Evolutionary conservation across 2,888 invertebrate genomes (phyloP), one percentile per base, ranked within the genome.

Genomic region (Hirtodrosophila cameraria): DNA sequence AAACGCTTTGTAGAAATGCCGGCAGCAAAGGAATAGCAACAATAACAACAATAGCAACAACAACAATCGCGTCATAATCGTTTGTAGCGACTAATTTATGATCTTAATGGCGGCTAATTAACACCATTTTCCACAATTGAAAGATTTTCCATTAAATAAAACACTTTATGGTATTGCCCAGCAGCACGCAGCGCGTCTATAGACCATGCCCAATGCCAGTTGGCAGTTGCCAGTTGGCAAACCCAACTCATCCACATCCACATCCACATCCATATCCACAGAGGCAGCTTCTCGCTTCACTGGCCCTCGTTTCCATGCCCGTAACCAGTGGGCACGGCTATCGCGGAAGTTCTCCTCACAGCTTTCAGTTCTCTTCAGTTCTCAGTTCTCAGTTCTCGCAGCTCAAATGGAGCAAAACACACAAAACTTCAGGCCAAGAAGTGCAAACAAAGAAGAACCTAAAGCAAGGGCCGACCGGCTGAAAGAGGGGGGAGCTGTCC

Each of bases 121-220:
- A 84, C 85, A 85, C 85, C 77, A 75, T 86, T 84, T 82, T 86
- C 85, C 75, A 79, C 86, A 81, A 85, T 85, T 85, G 86, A 86
- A 86, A 84, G 84, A 86, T 86, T 85, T 85, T 86, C 79, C 81
- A 85, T 85, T 86, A 86, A 86, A 86, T 85, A 78, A 86, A 85
- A 84, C 85, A 85, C 86, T 85, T 83, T 79, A 81, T 85, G 82
- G 85, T 81, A 83, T 86, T 73, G 82, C 85, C 77, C 64, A 69
- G 68, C 70, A 69, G 62, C 82, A 83, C 82, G 82, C 85, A 85
- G 77, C 36, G 20, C 30, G 36, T 20, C n/a, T 27, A 38, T 12
- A 41, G 54, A 45, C 45, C 48, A 18, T 43, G 54, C 23, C 42
- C 50, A 18, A 3, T 28, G 11, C 30, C 16, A 35, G 28, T n/a